phyloP scores from a whole-genome alignment of 2,888 invertebrate species.

The Drosophila picticornis region DNA sequence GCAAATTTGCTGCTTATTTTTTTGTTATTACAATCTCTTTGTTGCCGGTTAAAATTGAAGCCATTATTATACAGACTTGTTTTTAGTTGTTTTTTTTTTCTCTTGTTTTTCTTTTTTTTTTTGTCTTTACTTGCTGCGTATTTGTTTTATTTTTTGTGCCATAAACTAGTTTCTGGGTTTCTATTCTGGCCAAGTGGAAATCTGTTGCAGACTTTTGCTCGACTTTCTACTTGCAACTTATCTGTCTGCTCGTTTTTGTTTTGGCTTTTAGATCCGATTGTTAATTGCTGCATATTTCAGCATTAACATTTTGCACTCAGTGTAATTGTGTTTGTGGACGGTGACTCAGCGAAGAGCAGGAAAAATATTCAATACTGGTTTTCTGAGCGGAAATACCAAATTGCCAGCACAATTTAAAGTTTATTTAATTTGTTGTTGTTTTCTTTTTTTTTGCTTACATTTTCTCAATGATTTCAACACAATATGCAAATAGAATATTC shows the following conservation, averaged over 20 bases:
- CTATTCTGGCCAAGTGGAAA: slow-evolving; percentile 64
- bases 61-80: slow-evolving; percentile 67
- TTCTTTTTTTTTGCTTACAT: slow-evolving; percentile 1
- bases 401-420: slow-evolving; percentile 19
- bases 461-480: slow-evolving; percentile 11
- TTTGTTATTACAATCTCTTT: slow-evolving; percentile 76
- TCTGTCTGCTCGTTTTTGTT: slow-evolving; percentile 10
- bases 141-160: slow-evolving; percentile 27
- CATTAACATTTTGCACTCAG: slow-evolving; percentile 32
- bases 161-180: slow-evolving; percentile 71
- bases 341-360: slow-evolving; percentile 41
- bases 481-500: slow-evolving; percentile 51
- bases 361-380: slow-evolving; percentile 40
- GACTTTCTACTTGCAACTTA: slow-evolving; percentile 45
- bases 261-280: slow-evolving; percentile 12
- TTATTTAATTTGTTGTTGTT: slow-evolving; percentile 14
- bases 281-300: slow-evolving; percentile 31
- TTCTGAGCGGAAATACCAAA: slow-evolving; percentile 46
- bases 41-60: slow-evolving; percentile 66
- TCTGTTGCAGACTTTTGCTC: slow-evolving; percentile 46
- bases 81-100: slow-evolving; percentile 27
- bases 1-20: neutral
- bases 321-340: slow-evolving; percentile 28
- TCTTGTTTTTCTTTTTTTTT: slow-evolving; percentile 27
- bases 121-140: slow-evolving; percentile 28